These are phyloP conservation scores for Autographa pulchrina DNA, from an alignment of 2,888 invertebrate species.

Conservation along the genomic window DNA sequence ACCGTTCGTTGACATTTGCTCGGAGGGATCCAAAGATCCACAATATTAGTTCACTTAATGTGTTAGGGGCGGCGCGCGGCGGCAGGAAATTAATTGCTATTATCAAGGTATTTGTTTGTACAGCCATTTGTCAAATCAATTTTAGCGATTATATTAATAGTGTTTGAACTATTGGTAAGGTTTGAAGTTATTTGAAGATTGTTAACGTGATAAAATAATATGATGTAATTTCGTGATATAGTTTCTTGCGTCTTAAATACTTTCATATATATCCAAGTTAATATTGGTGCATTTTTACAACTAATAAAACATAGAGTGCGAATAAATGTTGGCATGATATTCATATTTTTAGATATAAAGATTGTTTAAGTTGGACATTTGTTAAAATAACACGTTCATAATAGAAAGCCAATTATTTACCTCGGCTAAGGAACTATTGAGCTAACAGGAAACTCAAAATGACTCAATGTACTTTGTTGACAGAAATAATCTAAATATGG, in stretches of 20 bases:
- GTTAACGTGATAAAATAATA: neutral
- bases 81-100: conserved; percentile 55
- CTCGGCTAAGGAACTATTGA: too few species aligned
- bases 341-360: too few species aligned
- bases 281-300: too few species aligned
- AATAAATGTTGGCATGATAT: too few species aligned
- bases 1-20: conserved; percentile 62
- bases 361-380: too few species aligned
- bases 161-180: conserved; percentile 20
- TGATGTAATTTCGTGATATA: neutral
- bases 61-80: conserved; percentile 32
- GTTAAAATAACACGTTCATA: too few species aligned
- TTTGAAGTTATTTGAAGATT: conserved; percentile 15
- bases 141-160: conserved; percentile 36
- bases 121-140: conserved; percentile 31
- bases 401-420: too few species aligned
- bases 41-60: conserved; percentile 55
- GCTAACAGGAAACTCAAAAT: neutral
- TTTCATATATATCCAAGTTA: too few species aligned
- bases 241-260: neutral
- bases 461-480: neutral
- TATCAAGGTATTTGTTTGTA: conserved; percentile 52
- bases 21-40: conserved; percentile 25
- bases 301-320: too few species aligned
- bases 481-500: neutral